Evolutionary conservation across 1,140 invertebrate species (phyloP).

Genomic region (Eciton burchellii): DNA sequence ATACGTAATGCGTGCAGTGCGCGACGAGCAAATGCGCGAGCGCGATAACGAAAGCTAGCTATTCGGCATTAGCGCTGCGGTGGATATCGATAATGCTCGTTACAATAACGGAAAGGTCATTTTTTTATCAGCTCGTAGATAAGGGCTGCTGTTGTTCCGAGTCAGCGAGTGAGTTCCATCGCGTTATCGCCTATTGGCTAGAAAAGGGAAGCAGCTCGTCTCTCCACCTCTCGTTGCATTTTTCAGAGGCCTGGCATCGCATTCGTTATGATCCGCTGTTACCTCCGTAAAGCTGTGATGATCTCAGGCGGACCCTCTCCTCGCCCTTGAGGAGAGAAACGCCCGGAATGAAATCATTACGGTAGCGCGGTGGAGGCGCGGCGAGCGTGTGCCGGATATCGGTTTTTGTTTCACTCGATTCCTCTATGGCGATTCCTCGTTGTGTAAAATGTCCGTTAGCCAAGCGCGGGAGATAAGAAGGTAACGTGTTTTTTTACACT

Average conservation of each 20-base stretch:
- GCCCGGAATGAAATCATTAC: too few species aligned
- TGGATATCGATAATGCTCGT: slow-evolving; percentile 44
- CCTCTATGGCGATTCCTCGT: neutral
- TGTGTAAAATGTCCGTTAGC: slow-evolving; percentile 42
- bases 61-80: slow-evolving; percentile 46
- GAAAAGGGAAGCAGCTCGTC: neutral
- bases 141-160: slow-evolving; percentile 21
- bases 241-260: too few species aligned
- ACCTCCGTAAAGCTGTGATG: too few species aligned
- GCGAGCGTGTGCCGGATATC: too few species aligned
- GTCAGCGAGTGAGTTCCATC: too few species aligned
- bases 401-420: too few species aligned
- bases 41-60: slow-evolving; percentile 48
- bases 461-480: slow-evolving; percentile 75
- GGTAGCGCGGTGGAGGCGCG: too few species aligned
- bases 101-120: slow-evolving; percentile 45
- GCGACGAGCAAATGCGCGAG: neutral
- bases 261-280: too few species aligned
- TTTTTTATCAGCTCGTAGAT: slow-evolving; percentile 50
- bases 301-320: too few species aligned
- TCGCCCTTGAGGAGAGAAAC: too few species aligned
- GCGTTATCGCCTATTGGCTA: neutral
- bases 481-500: slow-evolving; percentile 62
- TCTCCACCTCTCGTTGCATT: too few species aligned
- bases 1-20: neutral